These are phyloP conservation scores for Tricholauxania praeusta DNA, from an alignment of 2,888 invertebrate genomes.

Conservation along the genomic window DNA sequence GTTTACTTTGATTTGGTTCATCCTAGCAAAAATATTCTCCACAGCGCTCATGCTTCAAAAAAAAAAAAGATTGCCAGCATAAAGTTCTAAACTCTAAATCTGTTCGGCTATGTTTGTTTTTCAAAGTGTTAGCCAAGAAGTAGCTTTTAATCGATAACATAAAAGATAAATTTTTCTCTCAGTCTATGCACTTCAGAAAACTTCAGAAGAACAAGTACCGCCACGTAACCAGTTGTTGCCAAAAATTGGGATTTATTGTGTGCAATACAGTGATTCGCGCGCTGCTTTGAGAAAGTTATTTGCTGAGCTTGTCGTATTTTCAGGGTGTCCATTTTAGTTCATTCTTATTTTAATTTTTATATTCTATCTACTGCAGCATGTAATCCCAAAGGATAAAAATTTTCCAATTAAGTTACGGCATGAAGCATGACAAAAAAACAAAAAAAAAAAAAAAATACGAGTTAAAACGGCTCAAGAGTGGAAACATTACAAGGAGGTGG, in stretches of 20 bases:
- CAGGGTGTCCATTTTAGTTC: neutral
- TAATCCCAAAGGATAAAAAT: constrained; percentile 48
- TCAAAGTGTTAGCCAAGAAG: no score
- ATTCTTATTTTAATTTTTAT: neutral
- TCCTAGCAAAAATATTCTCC: no score
- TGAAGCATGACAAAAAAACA: constrained; percentile 23
- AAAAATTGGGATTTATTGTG: constrained; percentile 22
- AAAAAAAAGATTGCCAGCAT: no score
- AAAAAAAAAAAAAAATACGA: neutral
- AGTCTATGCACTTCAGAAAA: no score
- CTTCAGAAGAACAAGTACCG: neutral
- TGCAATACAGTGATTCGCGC: constrained; percentile 10
- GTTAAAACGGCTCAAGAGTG: neutral
- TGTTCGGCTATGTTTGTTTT: no score
- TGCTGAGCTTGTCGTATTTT: neutral
- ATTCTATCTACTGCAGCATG: constrained; percentile 2
- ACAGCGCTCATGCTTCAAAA: no score
- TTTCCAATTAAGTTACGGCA: constrained; percentile 62
- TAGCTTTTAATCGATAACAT: no score
- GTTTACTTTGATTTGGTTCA: no score
- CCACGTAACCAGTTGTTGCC: constrained; percentile 21
- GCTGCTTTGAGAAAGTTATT: constrained; percentile 8
- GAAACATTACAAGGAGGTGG: neutral
- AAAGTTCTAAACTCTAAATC: no score
- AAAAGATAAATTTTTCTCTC: no score